Evolutionary conservation across 2,797 vertebrate genomes (phyloP).

Genomic region (Harpagifer antarcticus): DNA sequence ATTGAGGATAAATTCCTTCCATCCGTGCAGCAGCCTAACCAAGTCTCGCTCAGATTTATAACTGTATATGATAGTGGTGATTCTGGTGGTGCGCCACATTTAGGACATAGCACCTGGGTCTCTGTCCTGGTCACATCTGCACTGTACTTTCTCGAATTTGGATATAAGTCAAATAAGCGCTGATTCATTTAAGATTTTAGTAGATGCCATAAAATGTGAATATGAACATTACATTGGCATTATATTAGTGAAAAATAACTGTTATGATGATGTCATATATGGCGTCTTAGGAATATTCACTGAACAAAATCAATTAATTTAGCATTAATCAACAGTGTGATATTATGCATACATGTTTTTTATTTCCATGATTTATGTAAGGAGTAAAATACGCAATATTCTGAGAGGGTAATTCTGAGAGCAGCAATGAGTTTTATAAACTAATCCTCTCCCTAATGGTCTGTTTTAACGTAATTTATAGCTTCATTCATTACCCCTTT

Average conservation of each 20-base stretch:
- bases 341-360: conserved; percentile 85
- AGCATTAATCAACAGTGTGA: conserved; percentile 90
- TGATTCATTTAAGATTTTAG: conserved; percentile 45
- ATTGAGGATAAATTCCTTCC: conserved; percentile 84
- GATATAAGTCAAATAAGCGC: conserved; percentile 37
- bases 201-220: conserved; percentile 46
- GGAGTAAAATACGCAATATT: conserved; percentile 90
- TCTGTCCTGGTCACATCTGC: conserved; percentile 34
- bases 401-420: conserved; percentile 90
- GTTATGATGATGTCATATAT: conserved; percentile 52
- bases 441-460: conserved; percentile 96
- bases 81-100: conserved; percentile 56
- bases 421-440: conserved; percentile 97
- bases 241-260: conserved; percentile 32
- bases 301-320: conserved; percentile 88
- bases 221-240: conserved; percentile 34
- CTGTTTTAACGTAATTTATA: conserved; percentile 97
- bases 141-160: conserved; percentile 15
- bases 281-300: conserved; percentile 43
- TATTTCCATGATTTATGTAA: conserved; percentile 87
- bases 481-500: conserved; percentile 98
- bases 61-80: conserved; percentile 63
- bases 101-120: conserved; percentile 17
- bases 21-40: conserved; percentile 74
- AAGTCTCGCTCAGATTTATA: conserved; percentile 79